Percentiles rank a stretch among this genome's conserved stretches.
Evolutionary conservation across 2,888 invertebrate genomes (phyloP).

Genomic region (Pachycephus smyrnensis): DNA sequence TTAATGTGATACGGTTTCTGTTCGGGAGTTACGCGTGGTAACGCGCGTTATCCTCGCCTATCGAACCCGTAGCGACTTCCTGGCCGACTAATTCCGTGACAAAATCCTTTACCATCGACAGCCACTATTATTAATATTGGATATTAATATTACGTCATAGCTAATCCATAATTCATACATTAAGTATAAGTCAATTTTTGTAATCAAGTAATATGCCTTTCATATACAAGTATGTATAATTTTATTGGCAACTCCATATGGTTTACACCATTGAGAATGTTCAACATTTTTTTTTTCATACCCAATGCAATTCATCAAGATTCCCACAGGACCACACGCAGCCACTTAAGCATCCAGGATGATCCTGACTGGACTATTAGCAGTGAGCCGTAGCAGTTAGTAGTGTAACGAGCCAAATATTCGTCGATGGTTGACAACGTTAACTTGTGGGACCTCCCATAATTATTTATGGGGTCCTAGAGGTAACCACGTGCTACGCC

Average conservation of each 20-base stretch:
- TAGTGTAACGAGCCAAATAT: neutral
- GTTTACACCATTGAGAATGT: neutral
- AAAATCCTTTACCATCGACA: neutral
- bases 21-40: conserved; percentile 50
- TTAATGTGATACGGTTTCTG: conserved; percentile 54
- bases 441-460: neutral
- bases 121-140: neutral
- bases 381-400: neutral
- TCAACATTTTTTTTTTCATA: neutral
- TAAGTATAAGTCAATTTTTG: neutral
- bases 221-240: neutral
- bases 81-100: conserved; percentile 34
- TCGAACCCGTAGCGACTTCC: conserved; percentile 48
- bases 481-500: neutral
- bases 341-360: neutral
- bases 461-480: neutral
- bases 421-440: neutral
- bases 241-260: neutral
- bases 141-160: neutral
- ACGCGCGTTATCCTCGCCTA: conserved; percentile 55
- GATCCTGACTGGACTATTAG: neutral
- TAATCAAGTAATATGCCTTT: neutral
- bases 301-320: neutral
- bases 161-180: neutral
- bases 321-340: neutral